phyloP scores from a whole-genome alignment of 2,113 vertebrate genomes.

The Sapajus apella region DNA sequence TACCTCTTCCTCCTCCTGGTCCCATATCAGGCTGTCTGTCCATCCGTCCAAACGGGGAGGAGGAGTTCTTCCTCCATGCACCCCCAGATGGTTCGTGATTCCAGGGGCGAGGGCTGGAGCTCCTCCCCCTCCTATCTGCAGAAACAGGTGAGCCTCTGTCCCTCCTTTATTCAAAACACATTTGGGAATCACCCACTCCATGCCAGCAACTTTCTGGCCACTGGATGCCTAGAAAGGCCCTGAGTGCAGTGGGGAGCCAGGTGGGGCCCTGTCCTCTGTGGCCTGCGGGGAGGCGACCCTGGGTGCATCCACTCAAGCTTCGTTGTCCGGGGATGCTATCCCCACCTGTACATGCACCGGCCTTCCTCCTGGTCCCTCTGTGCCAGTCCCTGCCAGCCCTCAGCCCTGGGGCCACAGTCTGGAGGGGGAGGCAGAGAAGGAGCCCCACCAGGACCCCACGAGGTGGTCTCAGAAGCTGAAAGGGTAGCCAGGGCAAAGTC shows the following conservation, averaged over 20 bases:
- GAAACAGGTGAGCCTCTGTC: accelerated
- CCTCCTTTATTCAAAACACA: accelerated
- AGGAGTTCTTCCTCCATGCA: background rate
- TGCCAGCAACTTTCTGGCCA: background rate
- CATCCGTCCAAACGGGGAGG: background rate
- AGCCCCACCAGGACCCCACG: background rate
- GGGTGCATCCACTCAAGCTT: accelerated
- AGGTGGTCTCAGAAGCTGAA: background rate
- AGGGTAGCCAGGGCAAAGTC: accelerated
- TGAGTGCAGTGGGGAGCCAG: background rate
- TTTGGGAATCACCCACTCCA: background rate
- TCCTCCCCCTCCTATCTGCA: background rate
- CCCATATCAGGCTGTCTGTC: background rate
- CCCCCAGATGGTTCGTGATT: background rate
- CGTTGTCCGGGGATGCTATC: background rate
- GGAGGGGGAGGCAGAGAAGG: background rate
- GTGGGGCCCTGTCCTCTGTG: accelerated
- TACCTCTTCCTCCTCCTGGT: background rate
- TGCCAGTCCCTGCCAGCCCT: background rate
- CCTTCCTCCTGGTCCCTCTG: background rate
- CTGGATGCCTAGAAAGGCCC: background rate
- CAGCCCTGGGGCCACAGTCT: background rate
- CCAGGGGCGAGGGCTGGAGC: background rate
- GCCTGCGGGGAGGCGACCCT: background rate
- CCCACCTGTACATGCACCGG: too few species aligned